Percentiles rank a stretch among this genome's conserved stretches.
These are phyloP conservation scores for Montipora capitata DNA, from an alignment of 92 coral and sea anemone species.

Conservation along the genomic window DNA sequence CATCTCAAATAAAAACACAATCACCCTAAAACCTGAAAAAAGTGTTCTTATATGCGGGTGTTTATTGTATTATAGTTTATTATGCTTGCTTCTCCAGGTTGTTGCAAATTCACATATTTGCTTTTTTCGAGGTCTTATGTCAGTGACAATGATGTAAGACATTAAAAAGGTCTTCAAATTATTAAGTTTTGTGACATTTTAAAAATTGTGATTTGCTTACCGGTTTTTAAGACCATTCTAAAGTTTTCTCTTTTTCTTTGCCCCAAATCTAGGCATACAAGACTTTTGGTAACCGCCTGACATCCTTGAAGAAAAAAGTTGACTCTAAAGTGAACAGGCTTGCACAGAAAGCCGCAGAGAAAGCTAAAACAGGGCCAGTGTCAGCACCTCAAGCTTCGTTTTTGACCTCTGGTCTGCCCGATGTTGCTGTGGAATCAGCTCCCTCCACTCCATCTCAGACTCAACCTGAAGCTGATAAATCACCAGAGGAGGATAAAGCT, in stretches of 20 bases:
- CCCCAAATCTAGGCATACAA: conserved; percentile 88
- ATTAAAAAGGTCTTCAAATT: no score
- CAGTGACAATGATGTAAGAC: no score
- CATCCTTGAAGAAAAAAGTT: conserved; percentile 94
- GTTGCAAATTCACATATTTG: no score
- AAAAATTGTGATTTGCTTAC: neutral
- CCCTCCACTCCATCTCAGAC: conserved; percentile 76
- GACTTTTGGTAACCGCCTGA: conserved; percentile 97
- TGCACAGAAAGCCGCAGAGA: conserved; percentile 94
- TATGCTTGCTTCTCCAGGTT: no score
- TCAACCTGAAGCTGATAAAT: conserved; percentile 27
- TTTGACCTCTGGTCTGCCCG: conserved; percentile 93
- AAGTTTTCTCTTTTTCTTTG: neutral
- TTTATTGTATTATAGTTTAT: no score
- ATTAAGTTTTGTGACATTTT: neutral
- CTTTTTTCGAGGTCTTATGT: no score
- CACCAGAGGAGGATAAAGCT: conserved; percentile 71
- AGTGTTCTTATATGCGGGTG: no score
- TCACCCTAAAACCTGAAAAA: no score
- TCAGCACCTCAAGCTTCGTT: conserved; percentile 98
- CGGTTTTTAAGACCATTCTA: neutral
- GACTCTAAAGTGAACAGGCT: conserved; percentile 92
- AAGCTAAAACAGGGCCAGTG: conserved; percentile 93
- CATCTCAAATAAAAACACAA: no score
- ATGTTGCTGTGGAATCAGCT: conserved; percentile 77